Percentiles rank a stretch among this genome's conserved stretches.
These are phyloP conservation scores for Perdita meconis DNA, from an alignment of 2,888 invertebrate genomes.

Conservation along the genomic window DNA sequence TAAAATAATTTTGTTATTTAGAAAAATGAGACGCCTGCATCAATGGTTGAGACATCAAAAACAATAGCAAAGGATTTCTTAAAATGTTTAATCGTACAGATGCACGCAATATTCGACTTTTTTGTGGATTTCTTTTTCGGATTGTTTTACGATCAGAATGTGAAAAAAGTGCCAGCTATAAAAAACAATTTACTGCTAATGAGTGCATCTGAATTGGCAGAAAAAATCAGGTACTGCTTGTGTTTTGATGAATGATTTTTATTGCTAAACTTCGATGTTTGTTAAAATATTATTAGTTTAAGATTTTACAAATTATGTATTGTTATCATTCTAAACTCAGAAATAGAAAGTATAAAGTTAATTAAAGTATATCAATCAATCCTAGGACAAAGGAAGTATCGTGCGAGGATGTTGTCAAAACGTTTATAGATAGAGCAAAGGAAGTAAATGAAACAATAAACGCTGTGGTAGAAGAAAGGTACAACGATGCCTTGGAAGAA, in stretches of 20 bases:
- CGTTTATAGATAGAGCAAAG: slow-evolving; percentile 91
- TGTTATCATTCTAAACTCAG: background rate
- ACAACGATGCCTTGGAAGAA: slow-evolving; percentile 90
- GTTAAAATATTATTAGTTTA: background rate
- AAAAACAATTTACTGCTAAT: slow-evolving; percentile 85
- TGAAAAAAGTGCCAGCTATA: slow-evolving; percentile 81
- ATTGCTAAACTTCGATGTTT: background rate
- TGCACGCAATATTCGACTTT: slow-evolving; percentile 82
- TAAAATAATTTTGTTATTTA: slow-evolving; percentile 11
- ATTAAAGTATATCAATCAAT: slow-evolving; percentile 7
- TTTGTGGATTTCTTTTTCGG: slow-evolving; percentile 84
- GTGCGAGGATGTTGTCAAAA: slow-evolving; percentile 89
- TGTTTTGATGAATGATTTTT: background rate
- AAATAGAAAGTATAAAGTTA: background rate
- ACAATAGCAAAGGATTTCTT: slow-evolving; percentile 62
- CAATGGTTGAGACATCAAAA: background rate
- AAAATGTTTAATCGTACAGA: slow-evolving; percentile 73
- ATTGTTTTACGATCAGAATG: slow-evolving; percentile 82
- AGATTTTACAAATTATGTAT: background rate
- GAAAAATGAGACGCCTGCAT: background rate
- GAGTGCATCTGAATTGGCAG: slow-evolving; percentile 89
- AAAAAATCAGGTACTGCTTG: slow-evolving; percentile 86
- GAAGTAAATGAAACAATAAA: slow-evolving; percentile 91
- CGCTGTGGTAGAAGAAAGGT: slow-evolving; percentile 93
- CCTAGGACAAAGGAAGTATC: slow-evolving; percentile 86